phyloP scores from a whole-genome alignment of 2,797 vertebrate genomes.

The Capromys pilorides region DNA sequence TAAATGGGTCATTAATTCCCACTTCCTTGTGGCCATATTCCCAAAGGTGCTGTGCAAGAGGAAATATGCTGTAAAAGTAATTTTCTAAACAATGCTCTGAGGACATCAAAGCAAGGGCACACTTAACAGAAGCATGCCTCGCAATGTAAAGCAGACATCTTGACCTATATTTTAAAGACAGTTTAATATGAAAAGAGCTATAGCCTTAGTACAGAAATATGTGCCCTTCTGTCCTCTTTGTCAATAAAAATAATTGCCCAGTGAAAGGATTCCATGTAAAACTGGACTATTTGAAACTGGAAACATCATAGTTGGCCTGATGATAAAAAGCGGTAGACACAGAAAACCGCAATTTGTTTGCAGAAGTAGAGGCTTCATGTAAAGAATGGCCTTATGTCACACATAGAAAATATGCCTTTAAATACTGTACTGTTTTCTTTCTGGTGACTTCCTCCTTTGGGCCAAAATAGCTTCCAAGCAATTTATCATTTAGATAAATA shows the following conservation, averaged over 20 bases:
- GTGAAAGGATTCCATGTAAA: constrained; percentile 1
- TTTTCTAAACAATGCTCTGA: constrained; percentile 71
- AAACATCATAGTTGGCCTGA: background rate
- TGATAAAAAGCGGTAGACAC: background rate
- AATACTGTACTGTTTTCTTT: constrained; percentile 24
- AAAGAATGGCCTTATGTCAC: background rate
- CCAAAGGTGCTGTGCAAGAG: constrained; percentile 30
- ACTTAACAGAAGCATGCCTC: constrained; percentile 62
- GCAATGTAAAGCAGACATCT: constrained; percentile 41
- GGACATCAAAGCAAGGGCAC: constrained; percentile 51
- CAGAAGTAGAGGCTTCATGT: background rate
- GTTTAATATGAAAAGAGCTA: background rate
- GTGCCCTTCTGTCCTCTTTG: background rate
- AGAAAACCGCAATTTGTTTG: background rate
- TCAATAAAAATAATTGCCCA: background rate
- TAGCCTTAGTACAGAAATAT: background rate
- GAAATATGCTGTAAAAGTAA: constrained; percentile 63
- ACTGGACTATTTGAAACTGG: background rate
- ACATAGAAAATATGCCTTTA: background rate
- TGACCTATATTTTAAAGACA: constrained; percentile 65
- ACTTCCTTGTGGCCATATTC: constrained; percentile 43
- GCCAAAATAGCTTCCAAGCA: background rate
- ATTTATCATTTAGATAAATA: constrained; percentile 15
- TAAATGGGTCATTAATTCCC: constrained; percentile 47
- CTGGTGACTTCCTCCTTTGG: background rate